Base-by-base conservation (phyloP, 2,888 invertebrate species). In the Andrena hattorfiana region DNA sequence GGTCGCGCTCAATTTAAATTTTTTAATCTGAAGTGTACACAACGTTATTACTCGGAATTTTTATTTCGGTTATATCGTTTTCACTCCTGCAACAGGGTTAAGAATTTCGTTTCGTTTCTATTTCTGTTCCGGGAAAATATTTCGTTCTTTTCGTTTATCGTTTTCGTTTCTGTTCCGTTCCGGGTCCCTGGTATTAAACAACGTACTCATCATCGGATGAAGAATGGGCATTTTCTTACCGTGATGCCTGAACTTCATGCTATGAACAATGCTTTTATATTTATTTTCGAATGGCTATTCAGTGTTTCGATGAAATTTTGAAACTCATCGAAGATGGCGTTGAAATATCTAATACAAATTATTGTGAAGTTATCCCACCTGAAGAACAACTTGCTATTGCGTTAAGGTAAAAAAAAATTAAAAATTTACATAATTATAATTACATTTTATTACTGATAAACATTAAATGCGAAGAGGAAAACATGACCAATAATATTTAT, bases 291-390 rank as follows among this genome's bases (percentile, higher is more conserved):
- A 56, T 56, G 13, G 23, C 13, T 23, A 26, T 56, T 56, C 23
- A 26, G 56, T 56, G 56, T 26, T 56, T 56, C 13, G 62, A 35
- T 63, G 62, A 63, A 63, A 63, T 63, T 63, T 63, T 63, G 62
- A 20, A 16, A 32, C 62, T 63, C 35, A 20, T 32, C 16, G 32
- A 63, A 30, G n/a, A 8, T 63, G 62, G 8, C n/a, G 8, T 63
- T 4, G 5, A 56, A 56, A 56, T 13, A 56, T 0, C 8, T 63
- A 20, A 30, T n/a, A 35, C 62, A 63, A 63, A 32, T 63, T 63
- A n/a, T 63, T 20, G 30, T 13, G 63, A 63, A 35, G 20, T 23
- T 54, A 54, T 6, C 20, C 3, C 20, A 54, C 8, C 54, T 54
- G 20, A 20, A 54, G 8, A 54, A 54, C 35, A n/a, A 32, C 35